Evolutionary conservation across 2,888 invertebrate species (phyloP).

Genomic region (Papilio gigon): DNA sequence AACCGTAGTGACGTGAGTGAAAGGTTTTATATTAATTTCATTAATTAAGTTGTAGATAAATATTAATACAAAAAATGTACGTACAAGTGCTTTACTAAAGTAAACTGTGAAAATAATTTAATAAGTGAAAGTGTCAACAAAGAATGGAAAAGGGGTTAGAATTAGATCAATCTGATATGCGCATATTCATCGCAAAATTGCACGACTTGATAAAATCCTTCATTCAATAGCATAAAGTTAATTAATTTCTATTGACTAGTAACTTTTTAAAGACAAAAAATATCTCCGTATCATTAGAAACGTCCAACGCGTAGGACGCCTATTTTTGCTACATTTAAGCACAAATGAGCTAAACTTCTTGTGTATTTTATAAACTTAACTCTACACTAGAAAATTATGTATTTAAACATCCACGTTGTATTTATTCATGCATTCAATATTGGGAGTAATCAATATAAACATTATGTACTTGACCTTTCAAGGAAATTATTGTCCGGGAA

Average conservation of each 20-base stretch:
- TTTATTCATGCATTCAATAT: background rate
- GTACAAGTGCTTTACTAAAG: background rate
- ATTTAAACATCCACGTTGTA: background rate
- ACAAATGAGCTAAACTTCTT: background rate
- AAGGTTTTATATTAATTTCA: conserved; percentile 35
- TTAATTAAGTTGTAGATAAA: conserved; percentile 2
- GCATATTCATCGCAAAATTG: conserved; percentile 27
- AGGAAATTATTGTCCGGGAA: background rate
- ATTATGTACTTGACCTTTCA: conserved; percentile 5
- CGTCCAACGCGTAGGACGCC: background rate
- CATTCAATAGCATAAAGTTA: background rate
- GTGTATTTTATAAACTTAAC: no score
- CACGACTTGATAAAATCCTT: background rate
- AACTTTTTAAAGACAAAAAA: background rate
- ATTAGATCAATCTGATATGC: conserved; percentile 19
- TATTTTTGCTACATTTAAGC: background rate
- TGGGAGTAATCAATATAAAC: background rate
- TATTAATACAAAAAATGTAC: background rate
- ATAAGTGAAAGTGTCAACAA: conserved; percentile 20
- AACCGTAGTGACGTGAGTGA: conserved; percentile 34
- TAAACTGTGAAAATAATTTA: conserved; percentile 11
- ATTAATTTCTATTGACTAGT: background rate
- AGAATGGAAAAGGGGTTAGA: conserved; percentile 15
- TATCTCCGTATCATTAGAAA: background rate
- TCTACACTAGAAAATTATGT: no score